These are phyloP conservation scores for Elymnias hypermnestra DNA, from an alignment of 1,140 invertebrate genomes.

Conservation along the genomic window DNA sequence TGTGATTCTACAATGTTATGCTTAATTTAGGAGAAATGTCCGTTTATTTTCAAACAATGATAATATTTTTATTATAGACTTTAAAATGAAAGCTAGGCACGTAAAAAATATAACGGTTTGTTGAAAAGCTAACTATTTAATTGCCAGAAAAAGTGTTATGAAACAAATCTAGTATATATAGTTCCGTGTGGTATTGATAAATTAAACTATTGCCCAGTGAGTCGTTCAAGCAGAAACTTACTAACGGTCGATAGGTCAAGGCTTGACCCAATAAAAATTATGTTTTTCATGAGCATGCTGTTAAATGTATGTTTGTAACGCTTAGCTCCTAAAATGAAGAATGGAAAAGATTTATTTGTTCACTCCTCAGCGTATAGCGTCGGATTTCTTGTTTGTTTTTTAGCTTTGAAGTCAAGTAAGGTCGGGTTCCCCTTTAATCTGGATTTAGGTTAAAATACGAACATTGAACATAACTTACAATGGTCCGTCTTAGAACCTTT, in stretches of 20 bases:
- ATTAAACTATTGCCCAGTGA: neutral
- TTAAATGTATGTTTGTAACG: neutral
- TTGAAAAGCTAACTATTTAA: no score
- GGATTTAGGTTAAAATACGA: slow-evolving; percentile 2
- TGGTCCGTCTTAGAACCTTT: neutral
- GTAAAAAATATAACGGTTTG: no score
- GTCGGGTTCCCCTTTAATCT: neutral
- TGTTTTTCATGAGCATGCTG: neutral
- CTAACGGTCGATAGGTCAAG: neutral
- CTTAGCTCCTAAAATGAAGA: neutral
- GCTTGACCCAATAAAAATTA: neutral
- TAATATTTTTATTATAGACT: no score
- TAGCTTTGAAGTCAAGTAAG: slow-evolving; percentile 1
- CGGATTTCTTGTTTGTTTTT: neutral
- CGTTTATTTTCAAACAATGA: no score
- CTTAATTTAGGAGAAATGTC: no score
- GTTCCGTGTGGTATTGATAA: no score
- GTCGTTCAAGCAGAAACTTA: neutral
- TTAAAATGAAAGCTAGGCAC: no score
- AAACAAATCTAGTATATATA: no score
- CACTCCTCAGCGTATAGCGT: neutral
- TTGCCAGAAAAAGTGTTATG: no score
- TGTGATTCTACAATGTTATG: no score
- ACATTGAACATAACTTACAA: neutral
- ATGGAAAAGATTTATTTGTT: neutral